Conservation (phyloP, 2,888 invertebrate genomes). For the Parnassius smintheus region DNA sequence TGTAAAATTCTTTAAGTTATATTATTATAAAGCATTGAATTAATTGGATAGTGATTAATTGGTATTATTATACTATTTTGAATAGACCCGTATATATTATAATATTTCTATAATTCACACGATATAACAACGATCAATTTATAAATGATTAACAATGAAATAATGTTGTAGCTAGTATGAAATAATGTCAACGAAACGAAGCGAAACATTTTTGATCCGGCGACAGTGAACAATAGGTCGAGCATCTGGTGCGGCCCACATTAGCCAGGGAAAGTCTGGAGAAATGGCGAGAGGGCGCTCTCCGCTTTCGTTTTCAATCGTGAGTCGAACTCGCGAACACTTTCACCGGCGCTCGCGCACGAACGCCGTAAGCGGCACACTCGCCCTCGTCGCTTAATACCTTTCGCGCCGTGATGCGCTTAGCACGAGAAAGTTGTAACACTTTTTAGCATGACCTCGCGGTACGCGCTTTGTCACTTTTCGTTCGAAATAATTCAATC, state of each 20-base stretch:
- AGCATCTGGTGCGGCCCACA: constrained; percentile 75
- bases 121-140: neutral
- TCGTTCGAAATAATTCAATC: constrained; percentile 73
- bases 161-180: constrained; percentile 20
- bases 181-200: constrained; percentile 24
- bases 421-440: constrained; percentile 79
- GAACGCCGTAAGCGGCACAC: constrained; percentile 64
- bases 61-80: neutral
- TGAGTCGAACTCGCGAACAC: constrained; percentile 69
- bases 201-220: constrained; percentile 44
- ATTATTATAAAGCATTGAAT: too few species aligned
- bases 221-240: constrained; percentile 65
- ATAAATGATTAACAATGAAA: neutral
- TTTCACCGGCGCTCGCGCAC: constrained; percentile 71
- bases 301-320: constrained; percentile 80
- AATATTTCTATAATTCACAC: neutral
- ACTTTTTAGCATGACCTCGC: constrained; percentile 79
- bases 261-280: constrained; percentile 78
- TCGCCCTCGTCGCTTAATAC: constrained; percentile 61
- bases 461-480: constrained; percentile 74
- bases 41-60: neutral
- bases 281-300: constrained; percentile 80
- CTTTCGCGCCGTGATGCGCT: constrained; percentile 56
- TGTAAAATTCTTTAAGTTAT: too few species aligned
- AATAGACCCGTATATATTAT: neutral